Evolutionary conservation across 2,888 invertebrate genomes (phyloP).

Genomic region (Exocentrus adspersus): DNA sequence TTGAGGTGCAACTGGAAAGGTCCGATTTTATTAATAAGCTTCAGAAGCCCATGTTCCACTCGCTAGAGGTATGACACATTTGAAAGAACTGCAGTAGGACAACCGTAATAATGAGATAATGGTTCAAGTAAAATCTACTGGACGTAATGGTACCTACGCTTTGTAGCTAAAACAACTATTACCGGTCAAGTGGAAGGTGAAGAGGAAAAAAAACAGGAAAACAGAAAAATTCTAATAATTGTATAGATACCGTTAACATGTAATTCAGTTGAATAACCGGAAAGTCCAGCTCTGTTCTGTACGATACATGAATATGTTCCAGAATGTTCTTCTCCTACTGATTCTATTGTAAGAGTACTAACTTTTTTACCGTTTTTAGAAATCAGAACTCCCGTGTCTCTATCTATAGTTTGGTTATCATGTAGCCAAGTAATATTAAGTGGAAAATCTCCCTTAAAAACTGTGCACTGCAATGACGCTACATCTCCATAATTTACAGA

Average conservation of each 20-base stretch:
- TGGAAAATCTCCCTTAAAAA: slow-evolving; percentile 78
- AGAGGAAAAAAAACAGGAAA: background rate
- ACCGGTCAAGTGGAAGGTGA: background rate
- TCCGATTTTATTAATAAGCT: background rate
- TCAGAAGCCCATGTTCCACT: slow-evolving; percentile 8
- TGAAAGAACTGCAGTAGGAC: background rate
- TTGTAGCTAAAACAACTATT: too few relatives aligned
- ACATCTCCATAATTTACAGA: slow-evolving; percentile 76
- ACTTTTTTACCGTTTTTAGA: slow-evolving; percentile 66
- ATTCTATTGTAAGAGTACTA: slow-evolving; percentile 71
- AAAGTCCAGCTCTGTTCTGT: slow-evolving; percentile 73
- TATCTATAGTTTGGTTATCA: slow-evolving; percentile 63
- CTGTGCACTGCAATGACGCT: slow-evolving; percentile 74
- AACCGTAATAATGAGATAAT: too few relatives aligned
- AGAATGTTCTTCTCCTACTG: slow-evolving; percentile 72
- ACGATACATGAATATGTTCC: slow-evolving; percentile 79
- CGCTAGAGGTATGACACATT: background rate
- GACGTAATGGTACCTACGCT: too few relatives aligned
- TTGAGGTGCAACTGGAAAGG: slow-evolving; percentile 63
- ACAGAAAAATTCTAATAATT: slow-evolving; percentile 8
- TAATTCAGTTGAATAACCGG: slow-evolving; percentile 70
- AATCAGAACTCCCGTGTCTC: slow-evolving; percentile 58
- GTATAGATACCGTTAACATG: slow-evolving; percentile 73
- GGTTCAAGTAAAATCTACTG: too few relatives aligned
- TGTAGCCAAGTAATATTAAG: slow-evolving; percentile 73